A percentile compares a stretch with the other conserved stretches of the same genome.
Evolutionary conservation across 2,113 vertebrate species (phyloP).

Genomic region (Illadopsis cleaveri): DNA sequence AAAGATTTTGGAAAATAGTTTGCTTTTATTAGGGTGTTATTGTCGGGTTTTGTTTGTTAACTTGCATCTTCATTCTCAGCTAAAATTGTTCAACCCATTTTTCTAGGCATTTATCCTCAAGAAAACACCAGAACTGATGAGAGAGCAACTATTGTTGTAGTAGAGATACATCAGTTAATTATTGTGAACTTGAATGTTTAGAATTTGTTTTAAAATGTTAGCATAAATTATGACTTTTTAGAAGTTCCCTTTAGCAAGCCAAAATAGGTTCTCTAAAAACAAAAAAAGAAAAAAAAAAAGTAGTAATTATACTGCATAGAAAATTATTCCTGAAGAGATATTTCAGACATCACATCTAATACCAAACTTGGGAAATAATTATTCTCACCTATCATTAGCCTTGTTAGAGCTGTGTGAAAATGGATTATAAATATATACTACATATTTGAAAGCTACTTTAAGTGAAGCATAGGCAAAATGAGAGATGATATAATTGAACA

Average conservation of each 20-base stretch:
- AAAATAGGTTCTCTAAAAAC: background rate
- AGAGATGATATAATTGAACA: background rate
- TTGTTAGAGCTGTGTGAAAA: background rate
- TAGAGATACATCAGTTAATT: background rate
- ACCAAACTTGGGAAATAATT: background rate
- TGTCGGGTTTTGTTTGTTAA: background rate
- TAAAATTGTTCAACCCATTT: background rate
- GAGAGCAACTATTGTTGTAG: background rate
- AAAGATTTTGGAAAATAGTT: background rate
- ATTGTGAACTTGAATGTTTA: background rate
- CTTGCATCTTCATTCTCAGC: background rate
- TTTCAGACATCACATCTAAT: background rate
- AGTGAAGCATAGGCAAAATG: background rate
- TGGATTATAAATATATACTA: background rate
- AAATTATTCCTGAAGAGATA: background rate
- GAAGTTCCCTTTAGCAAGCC: background rate
- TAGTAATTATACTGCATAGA: background rate
- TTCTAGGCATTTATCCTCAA: background rate
- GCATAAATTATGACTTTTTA: background rate
- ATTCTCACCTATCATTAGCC: background rate
- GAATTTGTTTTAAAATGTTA: constrained; percentile 1
- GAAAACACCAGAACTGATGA: background rate
- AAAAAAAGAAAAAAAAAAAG: background rate
- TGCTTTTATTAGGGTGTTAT: background rate
- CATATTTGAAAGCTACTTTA: background rate